These are phyloP conservation scores for Reinhardtius hippoglossoides DNA, from an alignment of 2,113 vertebrate genomes.

Conservation along the genomic window DNA sequence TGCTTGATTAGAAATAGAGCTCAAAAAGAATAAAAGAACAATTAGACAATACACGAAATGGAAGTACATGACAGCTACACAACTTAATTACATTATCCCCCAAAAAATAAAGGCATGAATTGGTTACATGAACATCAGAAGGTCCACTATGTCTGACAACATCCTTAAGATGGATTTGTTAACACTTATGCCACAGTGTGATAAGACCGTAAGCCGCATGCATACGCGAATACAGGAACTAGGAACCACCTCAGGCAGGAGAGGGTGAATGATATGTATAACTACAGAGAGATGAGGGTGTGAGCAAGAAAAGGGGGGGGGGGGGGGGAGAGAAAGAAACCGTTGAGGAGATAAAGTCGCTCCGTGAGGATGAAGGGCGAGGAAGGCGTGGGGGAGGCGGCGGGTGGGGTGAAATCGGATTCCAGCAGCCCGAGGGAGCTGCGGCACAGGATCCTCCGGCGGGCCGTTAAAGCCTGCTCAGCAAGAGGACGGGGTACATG, in stretches of 20 bases:
- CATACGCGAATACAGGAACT: neutral
- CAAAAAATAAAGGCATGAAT: too few species aligned
- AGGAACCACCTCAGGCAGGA: conserved; percentile 3
- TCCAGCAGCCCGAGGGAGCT: conserved; percentile 34
- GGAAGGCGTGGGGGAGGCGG: conserved; percentile 18
- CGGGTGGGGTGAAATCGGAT: conserved; percentile 53
- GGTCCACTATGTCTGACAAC: too few species aligned
- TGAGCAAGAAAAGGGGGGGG: neutral
- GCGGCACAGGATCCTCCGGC: neutral
- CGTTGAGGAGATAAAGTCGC: too few species aligned
- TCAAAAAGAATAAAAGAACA: too few species aligned
- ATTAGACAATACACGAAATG: too few species aligned
- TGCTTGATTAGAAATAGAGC: too few species aligned
- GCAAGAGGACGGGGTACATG: conserved; percentile 2
- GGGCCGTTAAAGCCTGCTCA: neutral
- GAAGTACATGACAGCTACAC: too few species aligned
- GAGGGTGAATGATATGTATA: conserved; percentile 40
- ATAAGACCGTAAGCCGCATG: neutral
- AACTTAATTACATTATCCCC: too few species aligned
- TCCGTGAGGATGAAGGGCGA: conserved; percentile 52
- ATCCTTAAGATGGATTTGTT: too few species aligned
- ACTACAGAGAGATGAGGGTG: conserved; percentile 30
- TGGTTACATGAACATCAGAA: too few species aligned
- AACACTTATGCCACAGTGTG: neutral
- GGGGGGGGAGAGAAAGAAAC: neutral